Conservation (phyloP, 2,888 invertebrate species). For the Coelopa pilipes region DNA sequence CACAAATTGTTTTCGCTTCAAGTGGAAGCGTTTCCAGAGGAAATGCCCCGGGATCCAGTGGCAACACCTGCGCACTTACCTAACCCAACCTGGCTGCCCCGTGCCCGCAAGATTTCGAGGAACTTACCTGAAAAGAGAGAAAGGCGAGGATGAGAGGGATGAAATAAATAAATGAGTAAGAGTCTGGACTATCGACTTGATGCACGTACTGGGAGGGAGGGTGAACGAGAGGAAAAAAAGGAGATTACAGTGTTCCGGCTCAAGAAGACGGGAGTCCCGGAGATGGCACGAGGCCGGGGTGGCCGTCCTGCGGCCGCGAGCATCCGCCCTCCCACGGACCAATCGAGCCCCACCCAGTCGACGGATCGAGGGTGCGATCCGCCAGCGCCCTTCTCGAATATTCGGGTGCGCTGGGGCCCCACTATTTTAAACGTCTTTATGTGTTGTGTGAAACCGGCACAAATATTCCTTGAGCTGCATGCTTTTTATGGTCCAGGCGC, state of each 20-base stretch:
- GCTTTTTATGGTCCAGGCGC: conserved; percentile 5
- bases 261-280: too few relatives aligned
- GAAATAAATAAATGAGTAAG: neutral
- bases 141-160: neutral
- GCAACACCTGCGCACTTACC: neutral
- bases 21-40: neutral
- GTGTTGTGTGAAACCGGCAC: neutral
- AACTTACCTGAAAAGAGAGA: conserved; percentile 6
- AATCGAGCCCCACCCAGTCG: too few relatives aligned
- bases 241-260: too few relatives aligned
- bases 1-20: neutral
- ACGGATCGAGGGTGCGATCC: too few relatives aligned
- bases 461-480: neutral
- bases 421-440: conserved; percentile 2
- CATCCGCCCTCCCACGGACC: too few relatives aligned
- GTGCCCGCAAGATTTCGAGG: neutral
- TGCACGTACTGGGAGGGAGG: too few relatives aligned
- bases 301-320: too few relatives aligned
- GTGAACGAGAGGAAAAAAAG: too few relatives aligned
- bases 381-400: too few relatives aligned
- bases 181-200: neutral
- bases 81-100: neutral
- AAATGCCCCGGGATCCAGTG: neutral
- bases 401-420: neutral
- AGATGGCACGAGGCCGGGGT: too few relatives aligned